Percentiles rank a stretch among this genome's conserved stretches.
Evolutionary conservation across 92 coral and sea anemone genomes (phyloP).

Genomic region (Meandrina meandrites): DNA sequence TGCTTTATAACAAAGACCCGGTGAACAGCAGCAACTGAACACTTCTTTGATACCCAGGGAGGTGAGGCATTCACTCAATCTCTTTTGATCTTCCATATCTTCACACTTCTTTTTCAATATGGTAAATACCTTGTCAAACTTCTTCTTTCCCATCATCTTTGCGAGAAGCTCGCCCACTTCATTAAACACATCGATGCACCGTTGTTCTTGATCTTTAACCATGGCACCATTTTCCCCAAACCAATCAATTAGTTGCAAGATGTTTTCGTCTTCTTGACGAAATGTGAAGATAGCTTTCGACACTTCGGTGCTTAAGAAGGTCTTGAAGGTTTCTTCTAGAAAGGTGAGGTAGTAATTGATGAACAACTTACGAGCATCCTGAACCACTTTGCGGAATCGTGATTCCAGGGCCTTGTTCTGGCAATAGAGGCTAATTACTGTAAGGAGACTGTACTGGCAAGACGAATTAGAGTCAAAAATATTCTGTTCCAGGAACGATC

Average conservation of each 20-base stretch:
- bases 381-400: conserved; percentile 6
- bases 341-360: conserved; percentile 8
- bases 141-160: conserved; percentile 36
- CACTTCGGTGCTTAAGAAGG: conserved; percentile 18
- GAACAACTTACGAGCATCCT: conserved; percentile 37
- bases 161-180: conserved; percentile 45
- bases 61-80: conserved; percentile 48
- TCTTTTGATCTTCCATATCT: conserved; percentile 17
- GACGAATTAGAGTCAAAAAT: not conserved
- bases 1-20: conserved; percentile 39
- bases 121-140: not conserved
- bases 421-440: conserved; percentile 39
- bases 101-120: conserved; percentile 18
- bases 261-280: conserved; percentile 38
- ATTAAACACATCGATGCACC: conserved; percentile 44
- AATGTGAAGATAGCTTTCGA: not conserved
- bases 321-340: not conserved
- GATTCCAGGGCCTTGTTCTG: conserved; percentile 6
- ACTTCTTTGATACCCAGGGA: conserved; percentile 58
- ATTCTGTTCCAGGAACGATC: conserved; percentile 1
- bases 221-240: not conserved
- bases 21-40: conserved; percentile 43
- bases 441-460: not conserved
- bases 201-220: conserved; percentile 1
- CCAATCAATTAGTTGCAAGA: conserved; percentile 42